phyloP scores from a whole-genome alignment of 2,113 vertebrate species.

The Gymnobelideus leadbeateri region DNA sequence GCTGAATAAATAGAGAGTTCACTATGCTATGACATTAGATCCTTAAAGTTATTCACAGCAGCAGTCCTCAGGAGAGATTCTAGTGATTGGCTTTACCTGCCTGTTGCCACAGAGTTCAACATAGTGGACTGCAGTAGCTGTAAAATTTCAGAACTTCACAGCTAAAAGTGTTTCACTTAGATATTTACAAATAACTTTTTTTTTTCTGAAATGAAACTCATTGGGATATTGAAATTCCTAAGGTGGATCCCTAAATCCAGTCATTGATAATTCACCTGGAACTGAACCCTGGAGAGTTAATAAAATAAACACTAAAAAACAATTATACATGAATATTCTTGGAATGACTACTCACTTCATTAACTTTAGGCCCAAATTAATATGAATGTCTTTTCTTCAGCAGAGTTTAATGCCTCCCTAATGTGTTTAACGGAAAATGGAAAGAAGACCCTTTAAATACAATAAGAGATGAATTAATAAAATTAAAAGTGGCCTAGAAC shows the following conservation, averaged over 20 bases:
- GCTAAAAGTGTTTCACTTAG: background rate
- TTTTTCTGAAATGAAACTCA: slow-evolving; percentile 46
- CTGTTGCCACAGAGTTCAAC: background rate
- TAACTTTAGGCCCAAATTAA: slow-evolving; percentile 4
- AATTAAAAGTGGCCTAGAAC: background rate
- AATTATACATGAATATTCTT: background rate
- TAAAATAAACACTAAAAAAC: background rate
- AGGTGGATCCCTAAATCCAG: slow-evolving; percentile 14
- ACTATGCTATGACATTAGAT: no score
- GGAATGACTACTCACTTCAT: background rate
- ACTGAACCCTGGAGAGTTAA: background rate
- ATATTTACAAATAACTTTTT: slow-evolving; percentile 3
- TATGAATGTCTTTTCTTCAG: background rate
- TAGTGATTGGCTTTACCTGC: no score
- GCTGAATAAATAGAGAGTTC: no score
- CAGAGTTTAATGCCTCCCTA: background rate
- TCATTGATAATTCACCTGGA: background rate
- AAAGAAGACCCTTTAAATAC: background rate
- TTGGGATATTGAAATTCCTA: slow-evolving; percentile 32
- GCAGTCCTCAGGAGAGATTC: no score
- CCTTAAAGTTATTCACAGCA: no score
- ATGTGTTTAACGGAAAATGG: background rate
- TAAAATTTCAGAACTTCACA: background rate
- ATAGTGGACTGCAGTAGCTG: background rate
- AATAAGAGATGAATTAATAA: background rate